These are phyloP conservation scores for Albula goreensis DNA, from an alignment of 2,113 vertebrate genomes.

Conservation along the genomic window DNA sequence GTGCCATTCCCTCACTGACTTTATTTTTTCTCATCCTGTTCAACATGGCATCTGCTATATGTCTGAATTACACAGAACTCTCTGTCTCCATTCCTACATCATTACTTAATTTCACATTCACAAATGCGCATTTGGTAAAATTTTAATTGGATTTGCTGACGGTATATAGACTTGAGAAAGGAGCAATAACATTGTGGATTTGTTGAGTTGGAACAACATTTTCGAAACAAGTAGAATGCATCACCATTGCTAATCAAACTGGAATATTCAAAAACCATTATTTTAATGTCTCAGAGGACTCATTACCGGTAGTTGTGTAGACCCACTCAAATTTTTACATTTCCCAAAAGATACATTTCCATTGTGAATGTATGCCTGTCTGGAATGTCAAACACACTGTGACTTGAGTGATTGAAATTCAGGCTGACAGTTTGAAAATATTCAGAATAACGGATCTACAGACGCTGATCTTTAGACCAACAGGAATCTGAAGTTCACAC, in stretches of 20 bases:
- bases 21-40: no score
- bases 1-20: no score
- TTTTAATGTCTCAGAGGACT: not conserved
- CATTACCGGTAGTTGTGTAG: not conserved
- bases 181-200: not conserved
- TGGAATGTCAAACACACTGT: not conserved
- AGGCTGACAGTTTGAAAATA: conserved; percentile 7
- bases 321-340: not conserved
- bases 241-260: not conserved
- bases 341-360: not conserved
- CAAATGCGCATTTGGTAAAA: not conserved
- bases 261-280: not conserved
- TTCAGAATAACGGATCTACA: not conserved
- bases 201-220: not conserved
- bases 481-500: no score
- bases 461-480: no score
- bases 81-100: no score
- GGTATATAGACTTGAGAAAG: not conserved
- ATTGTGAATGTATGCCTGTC: not conserved
- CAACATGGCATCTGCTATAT: no score
- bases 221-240: not conserved
- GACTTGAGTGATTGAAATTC: not conserved
- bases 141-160: not conserved
- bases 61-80: no score
- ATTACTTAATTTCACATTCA: no score